These are phyloP conservation scores for Sebastes cheni DNA, from an alignment of 2,797 vertebrate genomes.

Conservation along the genomic window DNA sequence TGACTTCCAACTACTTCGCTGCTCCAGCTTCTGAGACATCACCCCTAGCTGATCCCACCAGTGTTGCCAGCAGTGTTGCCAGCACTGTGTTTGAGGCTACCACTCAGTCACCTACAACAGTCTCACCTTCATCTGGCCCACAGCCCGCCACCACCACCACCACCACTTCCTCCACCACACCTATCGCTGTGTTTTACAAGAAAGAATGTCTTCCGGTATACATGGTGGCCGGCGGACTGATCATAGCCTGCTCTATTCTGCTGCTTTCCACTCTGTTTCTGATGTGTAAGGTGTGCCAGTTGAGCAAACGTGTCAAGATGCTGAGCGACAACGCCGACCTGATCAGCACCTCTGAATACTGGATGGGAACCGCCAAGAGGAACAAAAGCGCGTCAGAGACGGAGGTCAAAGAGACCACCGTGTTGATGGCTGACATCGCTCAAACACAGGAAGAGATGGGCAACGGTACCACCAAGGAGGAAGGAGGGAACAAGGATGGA, in stretches of 20 bases:
- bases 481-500: background rate
- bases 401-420: constrained; percentile 34
- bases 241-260: constrained; percentile 34
- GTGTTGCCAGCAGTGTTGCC: fast-evolving
- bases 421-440: constrained; percentile 55
- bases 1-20: fast-evolving
- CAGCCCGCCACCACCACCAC: too few relatives aligned
- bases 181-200: fast-evolving
- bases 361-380: background rate
- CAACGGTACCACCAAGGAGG: constrained; percentile 4
- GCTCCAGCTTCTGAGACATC: fast-evolving
- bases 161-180: fast-evolving
- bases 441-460: constrained; percentile 15
- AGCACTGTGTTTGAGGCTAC: fast-evolving
- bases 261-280: constrained; percentile 47
- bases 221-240: constrained; percentile 31
- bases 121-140: fast-evolving
- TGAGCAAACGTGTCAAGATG: constrained; percentile 29
- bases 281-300: constrained; percentile 52
- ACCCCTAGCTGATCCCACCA: fast-evolving
- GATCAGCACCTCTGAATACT: constrained; percentile 34
- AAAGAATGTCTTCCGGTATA: fast-evolving
- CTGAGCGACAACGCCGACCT: constrained; percentile 34
- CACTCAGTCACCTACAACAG: fast-evolving
- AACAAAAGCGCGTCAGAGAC: background rate